Evolutionary conservation across 2,888 invertebrate genomes (phyloP), one percentile per base, ranked within the genome.

Genomic region (Pterostichus niger): DNA sequence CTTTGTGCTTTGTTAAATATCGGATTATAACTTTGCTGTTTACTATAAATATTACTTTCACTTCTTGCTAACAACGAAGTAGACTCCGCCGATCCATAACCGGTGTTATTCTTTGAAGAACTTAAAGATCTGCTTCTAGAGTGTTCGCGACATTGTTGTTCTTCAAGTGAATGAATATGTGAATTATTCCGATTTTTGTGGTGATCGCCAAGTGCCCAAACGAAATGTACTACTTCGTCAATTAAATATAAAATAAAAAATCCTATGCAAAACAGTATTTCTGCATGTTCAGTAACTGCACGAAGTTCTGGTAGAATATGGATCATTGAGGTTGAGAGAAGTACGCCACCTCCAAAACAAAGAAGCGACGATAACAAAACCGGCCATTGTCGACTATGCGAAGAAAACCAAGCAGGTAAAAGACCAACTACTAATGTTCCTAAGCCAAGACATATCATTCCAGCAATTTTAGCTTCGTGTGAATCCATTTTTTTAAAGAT

Each of bases 261-360:
- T 0, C 96, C 96, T 2, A 90, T 87, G 84, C 95, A 94, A 73
- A 95, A 90, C 33, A 93, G 89, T 0, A 95, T 88, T 88, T 95
- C 95, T 0, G 94, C 92, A 85, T 93, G 92, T 52, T 92, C 88
- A 0, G 92, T 91, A 68, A 90, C 90, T 84, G 93, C 92, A 77
- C 94, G 91, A 31, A 94, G 93, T 91, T 96, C 96, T n/a, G 96
- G 96, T 4, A 96, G 89, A 91, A 96, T 95, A 89, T 96, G 96
- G 15, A 95, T 91, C 44, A 96, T 85, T 0, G 96, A 93, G 0
- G 96, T 96, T 0, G 95, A 93, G 4, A 96, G 89, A 4, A 96
- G 91, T 24, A 96, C 95, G 0, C 96, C 96, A 6, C 94, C 96
- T 2, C 96, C 96, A 86, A 95, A 96, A 87, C 96, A 96, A 0